A percentile compares a stretch with the other conserved stretches of the same genome.
Evolutionary conservation across 1,140 invertebrate genomes (phyloP).

Genomic region (Lucilia sericata): DNA sequence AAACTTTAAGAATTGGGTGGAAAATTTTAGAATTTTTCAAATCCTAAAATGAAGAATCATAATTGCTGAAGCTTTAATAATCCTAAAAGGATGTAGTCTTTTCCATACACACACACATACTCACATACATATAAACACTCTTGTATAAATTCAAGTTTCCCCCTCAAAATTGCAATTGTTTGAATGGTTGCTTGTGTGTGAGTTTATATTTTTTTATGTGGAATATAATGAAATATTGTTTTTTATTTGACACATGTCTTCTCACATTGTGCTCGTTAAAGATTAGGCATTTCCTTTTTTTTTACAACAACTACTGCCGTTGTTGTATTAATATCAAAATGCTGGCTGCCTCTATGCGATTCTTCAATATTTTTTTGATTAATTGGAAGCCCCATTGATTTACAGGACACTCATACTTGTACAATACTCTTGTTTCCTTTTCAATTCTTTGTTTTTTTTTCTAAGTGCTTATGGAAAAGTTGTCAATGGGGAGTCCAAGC

Average conservation of each 20-base stretch:
- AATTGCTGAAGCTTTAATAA: no score
- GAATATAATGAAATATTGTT: conserved; percentile 16
- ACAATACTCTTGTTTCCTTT: no score
- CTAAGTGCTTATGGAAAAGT: neutral
- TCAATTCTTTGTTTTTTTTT: no score
- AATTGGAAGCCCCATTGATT: conserved; percentile 20
- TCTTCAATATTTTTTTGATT: neutral
- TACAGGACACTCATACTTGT: conserved; percentile 11
- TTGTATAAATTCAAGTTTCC: no score
- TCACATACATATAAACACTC: neutral
- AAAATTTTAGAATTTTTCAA: no score
- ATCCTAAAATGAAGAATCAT: no score
- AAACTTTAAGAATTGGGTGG: no score
- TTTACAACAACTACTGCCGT: neutral
- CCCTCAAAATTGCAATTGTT: neutral
- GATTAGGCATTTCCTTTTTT: neutral
- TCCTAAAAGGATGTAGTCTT: no score
- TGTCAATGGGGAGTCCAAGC: neutral
- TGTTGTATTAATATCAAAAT: neutral
- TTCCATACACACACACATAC: neutral
- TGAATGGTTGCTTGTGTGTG: neutral
- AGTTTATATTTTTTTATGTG: neutral
- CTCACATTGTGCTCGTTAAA: neutral
- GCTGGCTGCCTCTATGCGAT: neutral
- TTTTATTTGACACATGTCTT: conserved; percentile 18